These are phyloP conservation scores for Scolopax rusticola DNA, from an alignment of 2,797 vertebrate species.

Conservation along the genomic window DNA sequence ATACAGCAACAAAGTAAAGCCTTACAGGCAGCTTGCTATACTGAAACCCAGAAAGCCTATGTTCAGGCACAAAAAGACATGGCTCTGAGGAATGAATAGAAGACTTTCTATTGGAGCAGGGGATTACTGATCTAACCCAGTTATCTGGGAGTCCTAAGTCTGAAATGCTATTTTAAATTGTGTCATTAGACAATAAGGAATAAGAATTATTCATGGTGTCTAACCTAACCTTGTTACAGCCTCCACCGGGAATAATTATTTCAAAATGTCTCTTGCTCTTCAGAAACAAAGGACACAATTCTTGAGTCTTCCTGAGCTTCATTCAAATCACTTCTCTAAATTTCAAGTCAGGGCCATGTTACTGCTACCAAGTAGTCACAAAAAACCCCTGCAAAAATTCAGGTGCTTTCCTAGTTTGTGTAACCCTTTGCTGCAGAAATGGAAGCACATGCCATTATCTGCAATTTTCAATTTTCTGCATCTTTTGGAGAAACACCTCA, in stretches of 20 bases:
- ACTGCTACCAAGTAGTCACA: neutral
- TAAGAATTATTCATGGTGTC: slow-evolving; percentile 44
- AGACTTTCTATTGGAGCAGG: neutral
- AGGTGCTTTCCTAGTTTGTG: neutral
- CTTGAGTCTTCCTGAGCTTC: neutral
- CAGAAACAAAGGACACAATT: slow-evolving; percentile 28
- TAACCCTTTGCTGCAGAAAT: neutral
- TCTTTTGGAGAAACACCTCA: neutral
- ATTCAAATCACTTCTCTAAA: slow-evolving; percentile 3
- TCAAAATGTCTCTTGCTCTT: slow-evolving; percentile 26
- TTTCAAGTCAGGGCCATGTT: neutral
- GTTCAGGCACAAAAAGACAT: neutral
- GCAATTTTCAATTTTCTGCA: neutral
- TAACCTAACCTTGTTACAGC: slow-evolving; percentile 57
- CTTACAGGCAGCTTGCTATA: neutral
- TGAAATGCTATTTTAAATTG: slow-evolving; percentile 51
- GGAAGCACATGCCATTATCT: neutral
- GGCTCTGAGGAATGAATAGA: neutral
- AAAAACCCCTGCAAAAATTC: neutral
- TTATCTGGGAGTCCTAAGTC: neutral
- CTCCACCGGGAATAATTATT: slow-evolving; percentile 27
- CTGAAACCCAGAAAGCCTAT: neutral
- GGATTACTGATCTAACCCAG: slow-evolving; percentile 21
- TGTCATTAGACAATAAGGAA: slow-evolving; percentile 58
- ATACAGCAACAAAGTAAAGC: neutral